phyloP scores from a whole-genome alignment of 2,113 vertebrate genomes.

The Chamaetylas fuelleborni region DNA sequence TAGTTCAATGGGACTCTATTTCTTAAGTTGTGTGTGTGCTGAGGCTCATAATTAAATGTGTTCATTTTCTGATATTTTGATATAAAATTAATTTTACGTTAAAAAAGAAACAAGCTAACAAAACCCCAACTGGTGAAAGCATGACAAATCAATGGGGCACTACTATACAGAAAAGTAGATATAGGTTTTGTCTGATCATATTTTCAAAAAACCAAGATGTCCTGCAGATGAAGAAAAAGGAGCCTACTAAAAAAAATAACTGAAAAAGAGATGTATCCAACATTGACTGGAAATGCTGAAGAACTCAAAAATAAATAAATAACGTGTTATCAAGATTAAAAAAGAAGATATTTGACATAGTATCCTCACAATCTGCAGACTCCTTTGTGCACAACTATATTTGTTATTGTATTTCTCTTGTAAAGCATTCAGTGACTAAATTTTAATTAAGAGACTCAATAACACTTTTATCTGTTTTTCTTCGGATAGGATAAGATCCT shows the following conservation, averaged over 20 bases:
- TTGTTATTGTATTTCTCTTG: slow-evolving; percentile 14
- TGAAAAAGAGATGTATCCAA: slow-evolving; percentile 12
- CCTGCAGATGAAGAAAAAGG: not conserved
- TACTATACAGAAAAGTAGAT: not conserved
- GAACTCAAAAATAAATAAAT: slow-evolving; percentile 16
- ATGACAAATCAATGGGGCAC: not conserved
- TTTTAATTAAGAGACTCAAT: slow-evolving; percentile 43
- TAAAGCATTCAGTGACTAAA: not conserved
- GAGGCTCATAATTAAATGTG: not conserved
- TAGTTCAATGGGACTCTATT: not conserved
- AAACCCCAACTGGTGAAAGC: not conserved
- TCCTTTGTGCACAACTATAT: slow-evolving; percentile 25
- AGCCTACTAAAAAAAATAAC: slow-evolving; percentile 15
- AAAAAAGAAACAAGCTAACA: not conserved
- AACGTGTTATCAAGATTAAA: not conserved
- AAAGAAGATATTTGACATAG: not conserved
- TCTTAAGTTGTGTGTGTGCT: not conserved
- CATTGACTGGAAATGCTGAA: slow-evolving; percentile 25
- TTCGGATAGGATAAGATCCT: not conserved
- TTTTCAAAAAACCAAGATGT: not conserved
- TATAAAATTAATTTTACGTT: not conserved
- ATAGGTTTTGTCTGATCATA: not conserved
- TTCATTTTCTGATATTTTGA: not conserved
- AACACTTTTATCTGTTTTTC: not conserved
- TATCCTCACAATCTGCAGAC: not conserved